These are phyloP conservation scores for Aspidoscelis tigris DNA, from an alignment of 2,113 vertebrate species.

Conservation along the genomic window DNA sequence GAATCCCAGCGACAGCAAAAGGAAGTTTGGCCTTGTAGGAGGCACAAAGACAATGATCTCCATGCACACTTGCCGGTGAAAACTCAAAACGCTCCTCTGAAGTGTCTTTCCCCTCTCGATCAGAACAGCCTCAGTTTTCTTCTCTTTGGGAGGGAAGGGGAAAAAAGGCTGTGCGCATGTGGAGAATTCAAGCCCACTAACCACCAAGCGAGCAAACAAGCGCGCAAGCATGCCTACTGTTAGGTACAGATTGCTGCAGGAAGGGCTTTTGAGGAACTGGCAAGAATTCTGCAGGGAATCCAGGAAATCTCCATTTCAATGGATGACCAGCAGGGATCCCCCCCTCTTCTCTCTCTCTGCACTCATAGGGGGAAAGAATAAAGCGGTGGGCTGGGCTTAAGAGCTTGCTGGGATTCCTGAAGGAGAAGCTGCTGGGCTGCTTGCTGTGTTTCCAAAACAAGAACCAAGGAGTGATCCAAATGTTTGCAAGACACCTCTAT, in stretches of 20 bases:
- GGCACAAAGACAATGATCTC: background rate
- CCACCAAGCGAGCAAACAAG: background rate
- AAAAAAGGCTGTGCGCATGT: too few species aligned
- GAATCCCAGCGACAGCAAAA: background rate
- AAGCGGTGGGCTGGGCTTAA: background rate
- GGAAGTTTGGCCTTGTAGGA: background rate
- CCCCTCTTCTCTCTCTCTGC: background rate
- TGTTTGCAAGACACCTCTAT: too few species aligned
- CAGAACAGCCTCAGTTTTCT: background rate
- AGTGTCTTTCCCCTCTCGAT: background rate
- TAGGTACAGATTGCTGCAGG: constrained; percentile 14
- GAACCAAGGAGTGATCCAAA: background rate
- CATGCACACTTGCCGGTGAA: background rate
- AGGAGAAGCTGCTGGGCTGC: background rate
- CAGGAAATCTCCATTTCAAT: constrained; percentile 49
- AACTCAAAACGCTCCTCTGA: background rate
- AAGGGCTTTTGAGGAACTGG: constrained; percentile 37
- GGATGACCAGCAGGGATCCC: constrained; percentile 17
- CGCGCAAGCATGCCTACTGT: background rate
- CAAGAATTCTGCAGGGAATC: constrained; percentile 31
- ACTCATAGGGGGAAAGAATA: background rate
- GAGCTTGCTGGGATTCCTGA: background rate
- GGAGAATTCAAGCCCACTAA: background rate
- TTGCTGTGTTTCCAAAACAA: constrained; percentile 1
- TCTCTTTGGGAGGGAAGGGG: background rate